These are phyloP conservation scores for Agriopis leucophaearia DNA, from an alignment of 2,888 invertebrate species.

Conservation along the genomic window DNA sequence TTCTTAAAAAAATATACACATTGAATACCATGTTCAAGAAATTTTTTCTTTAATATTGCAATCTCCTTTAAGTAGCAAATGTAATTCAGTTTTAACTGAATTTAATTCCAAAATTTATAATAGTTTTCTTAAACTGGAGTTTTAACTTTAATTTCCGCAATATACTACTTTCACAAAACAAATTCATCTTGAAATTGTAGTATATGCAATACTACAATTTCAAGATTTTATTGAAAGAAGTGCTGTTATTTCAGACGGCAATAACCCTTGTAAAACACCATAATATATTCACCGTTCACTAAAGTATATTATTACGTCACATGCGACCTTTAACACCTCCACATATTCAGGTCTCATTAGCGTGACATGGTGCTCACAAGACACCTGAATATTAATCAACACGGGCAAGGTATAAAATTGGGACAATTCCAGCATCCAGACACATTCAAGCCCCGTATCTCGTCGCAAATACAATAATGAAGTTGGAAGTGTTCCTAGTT, in stretches of 20 bases:
- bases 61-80: too few species aligned
- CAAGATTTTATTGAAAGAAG: not conserved
- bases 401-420: slow-evolving; percentile 34
- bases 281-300: slow-evolving; percentile 30
- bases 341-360: slow-evolving; percentile 40
- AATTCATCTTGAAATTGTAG: too few species aligned
- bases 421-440: slow-evolving; percentile 3
- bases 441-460: slow-evolving; percentile 29
- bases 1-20: too few species aligned
- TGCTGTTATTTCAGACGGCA: not conserved
- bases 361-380: slow-evolving; percentile 38
- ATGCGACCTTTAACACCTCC: slow-evolving; percentile 24
- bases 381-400: slow-evolving; percentile 40
- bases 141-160: too few species aligned
- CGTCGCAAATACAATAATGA: slow-evolving; percentile 32
- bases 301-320: slow-evolving; percentile 35
- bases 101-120: too few species aligned
- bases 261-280: slow-evolving; percentile 11
- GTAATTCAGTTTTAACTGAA: too few species aligned
- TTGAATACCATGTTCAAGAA: too few species aligned
- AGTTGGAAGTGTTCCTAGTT: slow-evolving; percentile 31
- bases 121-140: too few species aligned
- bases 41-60: too few species aligned
- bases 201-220: too few species aligned
- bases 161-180: too few species aligned